Conservation (phyloP, 1,140 invertebrate species). For the Leucophenga varia region DNA sequence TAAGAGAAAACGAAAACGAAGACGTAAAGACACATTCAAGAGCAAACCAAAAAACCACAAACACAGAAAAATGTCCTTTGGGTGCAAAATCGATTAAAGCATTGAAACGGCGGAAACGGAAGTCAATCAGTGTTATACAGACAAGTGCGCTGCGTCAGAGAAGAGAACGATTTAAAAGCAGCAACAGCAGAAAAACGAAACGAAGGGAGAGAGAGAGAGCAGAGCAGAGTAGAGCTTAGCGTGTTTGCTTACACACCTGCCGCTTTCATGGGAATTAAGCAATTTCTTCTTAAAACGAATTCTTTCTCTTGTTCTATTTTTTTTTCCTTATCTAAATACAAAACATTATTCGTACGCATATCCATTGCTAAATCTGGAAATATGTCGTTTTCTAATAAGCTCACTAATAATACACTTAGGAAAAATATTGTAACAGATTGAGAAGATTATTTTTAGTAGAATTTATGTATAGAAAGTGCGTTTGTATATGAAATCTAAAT, state of each 20-base stretch:
- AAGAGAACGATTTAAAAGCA: no score
- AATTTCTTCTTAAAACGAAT: no score
- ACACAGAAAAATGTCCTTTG: slow-evolving; percentile 50
- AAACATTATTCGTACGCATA: slow-evolving; percentile 7
- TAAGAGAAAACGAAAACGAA: slow-evolving; percentile 6
- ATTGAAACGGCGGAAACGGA: slow-evolving; percentile 30
- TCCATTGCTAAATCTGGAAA: background rate
- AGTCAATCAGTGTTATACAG: slow-evolving; percentile 38
- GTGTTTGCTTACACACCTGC: slow-evolving; percentile 27
- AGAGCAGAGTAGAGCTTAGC: background rate
- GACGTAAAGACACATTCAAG: background rate
- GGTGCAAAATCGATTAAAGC: slow-evolving; percentile 53
- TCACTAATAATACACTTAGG: slow-evolving; percentile 18
- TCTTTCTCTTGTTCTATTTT: slow-evolving; percentile 13
- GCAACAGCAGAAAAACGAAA: no score
- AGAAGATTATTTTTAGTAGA: no score
- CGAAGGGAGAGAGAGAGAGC: background rate
- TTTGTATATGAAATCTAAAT: no score
- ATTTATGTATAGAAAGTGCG: no score
- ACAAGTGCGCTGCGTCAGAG: slow-evolving; percentile 9
- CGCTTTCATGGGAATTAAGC: slow-evolving; percentile 38
- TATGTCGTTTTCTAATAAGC: slow-evolving; percentile 25
- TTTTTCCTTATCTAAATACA: slow-evolving; percentile 21
- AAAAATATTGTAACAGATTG: no score
- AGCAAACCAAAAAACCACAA: slow-evolving; percentile 36